These are phyloP conservation scores for Forbesichthys papilliferus DNA, from an alignment of 2,113 vertebrate genomes.

Conservation along the genomic window DNA sequence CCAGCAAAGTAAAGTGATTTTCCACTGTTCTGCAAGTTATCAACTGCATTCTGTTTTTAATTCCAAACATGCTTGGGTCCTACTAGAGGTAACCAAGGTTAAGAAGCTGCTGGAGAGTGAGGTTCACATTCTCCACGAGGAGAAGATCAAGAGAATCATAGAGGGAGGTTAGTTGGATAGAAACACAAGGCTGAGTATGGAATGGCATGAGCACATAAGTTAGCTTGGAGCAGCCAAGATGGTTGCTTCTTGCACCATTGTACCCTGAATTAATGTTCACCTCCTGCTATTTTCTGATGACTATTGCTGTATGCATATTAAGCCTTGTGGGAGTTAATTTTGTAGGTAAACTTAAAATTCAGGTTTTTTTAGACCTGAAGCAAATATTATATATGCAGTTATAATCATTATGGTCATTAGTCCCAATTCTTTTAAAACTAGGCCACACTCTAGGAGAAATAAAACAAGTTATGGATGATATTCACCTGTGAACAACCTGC, in stretches of 20 bases:
- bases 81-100: slow-evolving; percentile 83
- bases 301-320: slow-evolving; percentile 5
- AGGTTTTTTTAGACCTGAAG: slow-evolving; percentile 21
- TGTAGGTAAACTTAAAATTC: neutral
- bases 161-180: slow-evolving; percentile 83
- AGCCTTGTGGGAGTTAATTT: neutral
- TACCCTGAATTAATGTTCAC: neutral
- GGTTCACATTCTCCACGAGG: slow-evolving; percentile 82
- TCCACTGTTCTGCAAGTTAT: neutral
- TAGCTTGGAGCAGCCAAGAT: neutral
- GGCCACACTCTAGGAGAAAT: neutral
- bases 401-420: neutral
- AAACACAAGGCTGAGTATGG: neutral
- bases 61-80: neutral
- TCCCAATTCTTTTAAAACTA: neutral
- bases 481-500: slow-evolving; percentile 21
- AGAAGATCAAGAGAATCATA: slow-evolving; percentile 85
- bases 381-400: slow-evolving; percentile 12
- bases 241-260: neutral
- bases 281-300: neutral
- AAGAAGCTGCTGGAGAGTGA: slow-evolving; percentile 86
- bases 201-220: slow-evolving; percentile 12
- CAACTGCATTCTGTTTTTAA: neutral
- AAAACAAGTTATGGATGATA: slow-evolving; percentile 11
- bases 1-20: neutral